phyloP scores from a whole-genome alignment of 37 sponge, comb jelly and placozoan species.

The Crambe crambe region DNA sequence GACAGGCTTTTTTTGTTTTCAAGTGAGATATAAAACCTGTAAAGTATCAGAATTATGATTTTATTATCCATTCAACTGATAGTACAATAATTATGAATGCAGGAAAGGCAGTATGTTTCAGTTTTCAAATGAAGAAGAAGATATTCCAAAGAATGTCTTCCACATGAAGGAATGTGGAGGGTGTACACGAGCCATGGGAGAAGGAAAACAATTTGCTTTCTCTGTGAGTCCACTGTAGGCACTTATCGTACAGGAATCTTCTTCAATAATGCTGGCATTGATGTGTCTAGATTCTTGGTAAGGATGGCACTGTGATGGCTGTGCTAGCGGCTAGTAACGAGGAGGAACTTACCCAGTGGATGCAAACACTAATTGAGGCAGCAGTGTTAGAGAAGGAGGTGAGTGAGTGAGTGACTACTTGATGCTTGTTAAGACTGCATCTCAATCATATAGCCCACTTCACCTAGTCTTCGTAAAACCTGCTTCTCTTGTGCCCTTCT shows the following conservation, averaged over 20 bases:
- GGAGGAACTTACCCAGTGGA: slow-evolving; percentile 65
- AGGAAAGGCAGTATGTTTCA: slow-evolving; percentile 38
- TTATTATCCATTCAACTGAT: no score
- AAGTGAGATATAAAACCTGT: slow-evolving; percentile 14
- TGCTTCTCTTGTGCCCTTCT: slow-evolving; percentile 38
- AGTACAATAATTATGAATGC: no score
- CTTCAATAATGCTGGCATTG: background rate
- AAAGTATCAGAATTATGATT: no score
- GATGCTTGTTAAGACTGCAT: background rate
- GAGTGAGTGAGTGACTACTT: background rate
- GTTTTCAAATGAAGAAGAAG: slow-evolving; percentile 48
- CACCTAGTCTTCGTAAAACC: slow-evolving; percentile 10
- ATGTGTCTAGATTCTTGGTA: slow-evolving; percentile 11
- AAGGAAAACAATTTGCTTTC: slow-evolving; percentile 39
- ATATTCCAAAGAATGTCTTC: slow-evolving; percentile 9
- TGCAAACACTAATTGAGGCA: slow-evolving; percentile 65
- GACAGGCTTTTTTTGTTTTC: slow-evolving; percentile 50
- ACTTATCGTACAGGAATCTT: background rate
- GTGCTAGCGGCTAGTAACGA: slow-evolving; percentile 51
- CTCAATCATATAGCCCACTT: background rate
- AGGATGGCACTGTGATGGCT: background rate
- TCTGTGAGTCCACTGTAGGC: slow-evolving; percentile 21
- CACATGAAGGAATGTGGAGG: slow-evolving; percentile 32
- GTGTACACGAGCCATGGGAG: slow-evolving; percentile 38
- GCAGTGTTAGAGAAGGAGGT: slow-evolving; percentile 26